Percentiles rank a stretch among this genome's conserved stretches.
These are phyloP conservation scores for Embidobia sp. DNA, from an alignment of 2,888 invertebrate species.

Conservation along the genomic window DNA sequence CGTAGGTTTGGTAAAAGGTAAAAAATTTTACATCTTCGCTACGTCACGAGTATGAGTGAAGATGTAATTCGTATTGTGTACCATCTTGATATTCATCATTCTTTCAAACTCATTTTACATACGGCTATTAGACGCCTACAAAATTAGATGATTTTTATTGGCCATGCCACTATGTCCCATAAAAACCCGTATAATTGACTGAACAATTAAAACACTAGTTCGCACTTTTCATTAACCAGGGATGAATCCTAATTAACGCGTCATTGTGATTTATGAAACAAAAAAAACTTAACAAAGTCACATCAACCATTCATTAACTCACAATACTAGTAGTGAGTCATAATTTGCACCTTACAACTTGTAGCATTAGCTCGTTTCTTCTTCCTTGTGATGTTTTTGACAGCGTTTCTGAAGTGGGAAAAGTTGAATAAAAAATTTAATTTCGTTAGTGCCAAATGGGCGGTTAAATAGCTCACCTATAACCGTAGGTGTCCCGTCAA, in stretches of 20 bases:
- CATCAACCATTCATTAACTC: slow-evolving; percentile 26
- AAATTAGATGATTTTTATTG: slow-evolving; percentile 40
- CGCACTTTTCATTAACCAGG: slow-evolving; percentile 25
- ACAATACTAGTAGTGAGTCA: slow-evolving; percentile 11
- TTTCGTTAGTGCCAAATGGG: slow-evolving; percentile 10
- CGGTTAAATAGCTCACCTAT: slow-evolving; percentile 50
- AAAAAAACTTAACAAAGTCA: slow-evolving; percentile 37
- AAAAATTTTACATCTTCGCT: slow-evolving; percentile 16
- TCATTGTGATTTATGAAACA: slow-evolving; percentile 34
- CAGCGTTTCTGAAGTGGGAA: no score
- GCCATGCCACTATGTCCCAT: neutral
- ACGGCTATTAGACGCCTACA: slow-evolving; percentile 45
- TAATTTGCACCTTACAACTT: neutral
- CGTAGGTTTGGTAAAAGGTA: slow-evolving; percentile 16
- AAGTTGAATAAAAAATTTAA: slow-evolving; percentile 25
- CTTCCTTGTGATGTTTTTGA: neutral
- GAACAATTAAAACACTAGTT: slow-evolving; percentile 35
- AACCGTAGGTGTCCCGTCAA: slow-evolving; percentile 59
- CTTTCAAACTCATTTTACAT: slow-evolving; percentile 65
- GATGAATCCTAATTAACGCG: slow-evolving; percentile 33
- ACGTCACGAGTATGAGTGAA: slow-evolving; percentile 68
- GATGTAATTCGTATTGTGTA: slow-evolving; percentile 70
- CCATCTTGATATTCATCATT: slow-evolving; percentile 69
- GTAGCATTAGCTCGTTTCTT: neutral
- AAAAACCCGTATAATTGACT: slow-evolving; percentile 24